phyloP scores from a whole-genome alignment of 2,113 vertebrate genomes.

The Limnothrissa miodon region DNA sequence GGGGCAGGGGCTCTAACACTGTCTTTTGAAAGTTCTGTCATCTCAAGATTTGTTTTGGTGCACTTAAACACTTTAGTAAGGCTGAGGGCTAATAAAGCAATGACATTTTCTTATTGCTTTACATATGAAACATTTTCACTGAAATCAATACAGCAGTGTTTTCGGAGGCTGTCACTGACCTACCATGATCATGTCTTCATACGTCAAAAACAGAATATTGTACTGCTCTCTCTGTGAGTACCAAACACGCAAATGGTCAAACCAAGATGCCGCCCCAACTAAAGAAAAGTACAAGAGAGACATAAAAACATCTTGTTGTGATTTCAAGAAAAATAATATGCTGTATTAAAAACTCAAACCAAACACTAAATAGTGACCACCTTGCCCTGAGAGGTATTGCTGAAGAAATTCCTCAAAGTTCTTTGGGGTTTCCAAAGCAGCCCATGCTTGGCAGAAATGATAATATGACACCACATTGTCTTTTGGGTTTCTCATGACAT shows the following conservation, averaged over 20 bases:
- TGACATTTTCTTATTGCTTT: neutral
- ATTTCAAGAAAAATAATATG: no score
- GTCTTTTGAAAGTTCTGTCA: no score
- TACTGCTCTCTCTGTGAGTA: conserved; percentile 55
- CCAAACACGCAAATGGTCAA: conserved; percentile 65
- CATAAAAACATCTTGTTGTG: neutral
- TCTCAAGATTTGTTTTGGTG: no score
- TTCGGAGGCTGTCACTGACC: neutral
- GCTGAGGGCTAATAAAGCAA: no score
- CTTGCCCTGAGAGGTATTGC: conserved; percentile 61
- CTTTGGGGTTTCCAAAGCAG: conserved; percentile 32
- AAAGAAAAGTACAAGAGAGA: neutral
- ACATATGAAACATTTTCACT: neutral
- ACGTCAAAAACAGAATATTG: conserved; percentile 65
- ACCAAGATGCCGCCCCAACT: conserved; percentile 64
- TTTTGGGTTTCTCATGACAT: conserved; percentile 75
- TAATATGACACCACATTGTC: conserved; percentile 69
- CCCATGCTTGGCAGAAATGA: conserved; percentile 53
- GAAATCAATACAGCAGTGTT: neutral
- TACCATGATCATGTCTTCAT: conserved; percentile 69
- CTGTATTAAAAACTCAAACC: no score
- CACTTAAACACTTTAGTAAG: no score
- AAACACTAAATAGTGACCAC: conserved; percentile 1
- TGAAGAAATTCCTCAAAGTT: conserved; percentile 64
- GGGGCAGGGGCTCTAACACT: no score